Evolutionary conservation across 2,113 vertebrate species (phyloP).

Genomic region (Progne subis): DNA sequence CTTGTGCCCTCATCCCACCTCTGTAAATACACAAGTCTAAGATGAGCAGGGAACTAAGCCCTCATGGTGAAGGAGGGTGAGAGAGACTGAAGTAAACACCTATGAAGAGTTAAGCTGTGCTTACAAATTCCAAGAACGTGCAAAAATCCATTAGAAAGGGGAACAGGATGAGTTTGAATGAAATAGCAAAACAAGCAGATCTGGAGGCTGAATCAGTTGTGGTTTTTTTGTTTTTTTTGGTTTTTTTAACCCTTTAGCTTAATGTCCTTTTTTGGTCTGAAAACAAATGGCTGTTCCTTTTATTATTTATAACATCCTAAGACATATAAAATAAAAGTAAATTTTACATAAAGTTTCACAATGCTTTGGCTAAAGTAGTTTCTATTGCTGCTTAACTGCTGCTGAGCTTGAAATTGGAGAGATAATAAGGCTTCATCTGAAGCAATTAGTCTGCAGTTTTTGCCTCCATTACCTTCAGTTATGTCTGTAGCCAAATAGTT

Average conservation of each 20-base stretch:
- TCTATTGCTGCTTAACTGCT: background rate
- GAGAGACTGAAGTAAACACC: background rate
- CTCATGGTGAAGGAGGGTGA: background rate
- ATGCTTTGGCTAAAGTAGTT: background rate
- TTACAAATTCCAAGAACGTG: background rate
- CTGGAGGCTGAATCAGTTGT: background rate
- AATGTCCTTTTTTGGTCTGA: background rate
- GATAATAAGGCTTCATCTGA: constrained; percentile 13
- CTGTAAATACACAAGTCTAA: background rate
- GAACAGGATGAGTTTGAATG: background rate
- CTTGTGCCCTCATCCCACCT: accelerated
- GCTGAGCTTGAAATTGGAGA: background rate
- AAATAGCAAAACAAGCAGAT: background rate
- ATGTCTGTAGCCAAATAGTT: background rate
- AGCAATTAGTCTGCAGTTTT: constrained; percentile 41
- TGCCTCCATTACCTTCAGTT: constrained; percentile 10
- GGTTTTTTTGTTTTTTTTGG: no score
- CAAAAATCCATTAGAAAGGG: background rate
- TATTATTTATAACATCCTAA: background rate
- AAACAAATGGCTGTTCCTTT: background rate
- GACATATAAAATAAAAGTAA: background rate
- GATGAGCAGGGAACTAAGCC: background rate
- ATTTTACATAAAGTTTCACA: background rate
- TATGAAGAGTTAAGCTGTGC: background rate
- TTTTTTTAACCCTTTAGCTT: background rate